Base-by-base conservation (phyloP, 1,140 invertebrate species). In the Drosophila leontia region DNA sequence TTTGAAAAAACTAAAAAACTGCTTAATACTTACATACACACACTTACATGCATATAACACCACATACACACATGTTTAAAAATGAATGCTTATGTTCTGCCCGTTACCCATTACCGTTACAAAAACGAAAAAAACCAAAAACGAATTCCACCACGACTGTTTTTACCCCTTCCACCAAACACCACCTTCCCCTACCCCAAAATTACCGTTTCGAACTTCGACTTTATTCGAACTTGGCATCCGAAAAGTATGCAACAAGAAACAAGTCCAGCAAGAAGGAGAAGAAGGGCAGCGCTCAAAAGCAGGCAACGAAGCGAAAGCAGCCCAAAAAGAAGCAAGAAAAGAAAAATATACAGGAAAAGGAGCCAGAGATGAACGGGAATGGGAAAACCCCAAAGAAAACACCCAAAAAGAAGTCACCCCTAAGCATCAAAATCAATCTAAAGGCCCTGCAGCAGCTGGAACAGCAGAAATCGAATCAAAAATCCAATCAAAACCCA, bases 201-300 rank as follows among this genome's bases (percentile, higher is more conserved):
- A 81, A 82, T 56, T 1, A 69, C 62, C 39, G 17, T 32, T 64
- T 77, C 48, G 26, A 53, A 57, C 63, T 48, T 47, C 58, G 39
- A 59, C 50, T 34, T 12, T 3, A 79, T 59, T 48, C 35, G 44
- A 57, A 75, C 50, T 34, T 44, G 62, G 50, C 44, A 19, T 80
- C 59, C 84, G 55, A 78, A 76, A 90, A 91, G 80, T 87, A 77
- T 80, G 83, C 84, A 83, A 90, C 71, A 61, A 80, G 59, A 65
- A 83, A 72, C 75, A 78, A 80, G 68, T 83, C 58, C 61, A 83
- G 65, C 72, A 80, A 53, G 13, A 75, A 75, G 39, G 72, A 53
- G 23, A 75, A 74, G 19, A 82, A 91, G 32, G 51, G 62, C 68
- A 71, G 68, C 62, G 58, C 60, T 60, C 82, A 82, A 69, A 86